Percentiles rank a stretch among this genome's conserved stretches.
phyloP scores from a whole-genome alignment of 2,113 vertebrate genomes.

The Salvelinus fontinalis region DNA sequence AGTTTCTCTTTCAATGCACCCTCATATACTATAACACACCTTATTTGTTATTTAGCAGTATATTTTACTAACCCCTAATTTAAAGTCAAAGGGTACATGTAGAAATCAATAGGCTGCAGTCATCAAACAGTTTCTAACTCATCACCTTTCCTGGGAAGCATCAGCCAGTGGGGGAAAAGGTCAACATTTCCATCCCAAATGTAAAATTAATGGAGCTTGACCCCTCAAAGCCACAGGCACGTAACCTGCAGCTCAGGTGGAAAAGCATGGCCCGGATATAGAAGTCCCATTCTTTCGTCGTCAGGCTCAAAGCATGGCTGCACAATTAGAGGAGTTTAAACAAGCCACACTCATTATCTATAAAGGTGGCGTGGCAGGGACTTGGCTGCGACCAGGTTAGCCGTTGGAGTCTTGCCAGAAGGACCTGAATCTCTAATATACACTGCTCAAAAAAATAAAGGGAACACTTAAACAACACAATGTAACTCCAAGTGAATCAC shows the following conservation, averaged over 20 bases:
- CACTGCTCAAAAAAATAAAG: too few relatives aligned
- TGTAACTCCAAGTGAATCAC: too few relatives aligned
- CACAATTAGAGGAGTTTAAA: constrained; percentile 8
- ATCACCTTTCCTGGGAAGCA: constrained; percentile 24
- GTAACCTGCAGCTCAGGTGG: constrained; percentile 67
- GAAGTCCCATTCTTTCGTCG: constrained; percentile 52
- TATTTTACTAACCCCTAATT: too few relatives aligned
- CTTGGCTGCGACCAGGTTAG: constrained; percentile 1
- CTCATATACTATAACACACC: too few relatives aligned
- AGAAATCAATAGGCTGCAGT: constrained; percentile 52
- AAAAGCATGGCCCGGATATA: constrained; percentile 52
- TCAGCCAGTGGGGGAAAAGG: constrained; percentile 34
- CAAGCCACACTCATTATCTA: constrained; percentile 25
- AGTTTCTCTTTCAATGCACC: too few relatives aligned
- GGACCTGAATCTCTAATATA: constrained; percentile 11
- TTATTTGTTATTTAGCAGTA: too few relatives aligned
- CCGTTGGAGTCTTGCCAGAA: constrained; percentile 13
- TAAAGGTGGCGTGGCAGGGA: not conserved
- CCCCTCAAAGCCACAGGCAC: constrained; percentile 58
- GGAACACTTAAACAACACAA: too few relatives aligned
- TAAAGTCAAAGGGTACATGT: constrained; percentile 1
- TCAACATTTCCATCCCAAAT: constrained; percentile 63
- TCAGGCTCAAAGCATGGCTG: constrained; percentile 8
- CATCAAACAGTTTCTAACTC: constrained; percentile 32
- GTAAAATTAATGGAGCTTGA: constrained; percentile 47